Conservation (phyloP, 2,888 invertebrate genomes). For the Nomada fucata region DNA sequence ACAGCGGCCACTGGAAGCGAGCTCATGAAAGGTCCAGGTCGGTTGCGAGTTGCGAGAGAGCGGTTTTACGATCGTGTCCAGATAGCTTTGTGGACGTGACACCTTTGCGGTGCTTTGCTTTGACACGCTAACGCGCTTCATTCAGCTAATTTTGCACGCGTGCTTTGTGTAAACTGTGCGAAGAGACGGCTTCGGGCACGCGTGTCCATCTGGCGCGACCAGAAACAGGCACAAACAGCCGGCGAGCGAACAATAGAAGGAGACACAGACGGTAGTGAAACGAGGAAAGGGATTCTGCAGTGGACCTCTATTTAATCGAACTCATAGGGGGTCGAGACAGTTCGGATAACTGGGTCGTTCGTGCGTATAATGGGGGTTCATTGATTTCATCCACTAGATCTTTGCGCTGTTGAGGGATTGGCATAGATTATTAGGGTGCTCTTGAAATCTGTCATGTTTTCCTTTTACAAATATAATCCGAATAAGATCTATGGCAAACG, state of each 20-base stretch:
- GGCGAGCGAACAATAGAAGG: slow-evolving; percentile 5
- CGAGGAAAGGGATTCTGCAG: no score
- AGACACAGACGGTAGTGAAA: background rate
- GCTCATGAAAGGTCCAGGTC: slow-evolving; percentile 15
- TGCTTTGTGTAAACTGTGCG: slow-evolving; percentile 48
- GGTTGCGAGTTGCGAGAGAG: slow-evolving; percentile 9
- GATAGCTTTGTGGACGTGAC: slow-evolving; percentile 50
- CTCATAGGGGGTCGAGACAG: no score
- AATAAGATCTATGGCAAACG: no score
- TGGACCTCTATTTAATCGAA: background rate
- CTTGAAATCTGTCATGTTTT: no score
- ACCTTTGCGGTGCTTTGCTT: slow-evolving; percentile 51
- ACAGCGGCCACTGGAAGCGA: background rate
- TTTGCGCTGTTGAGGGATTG: no score
- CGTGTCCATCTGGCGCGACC: slow-evolving; percentile 10
- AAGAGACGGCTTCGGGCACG: slow-evolving; percentile 7
- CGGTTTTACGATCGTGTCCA: slow-evolving; percentile 44
- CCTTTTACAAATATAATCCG: no score
- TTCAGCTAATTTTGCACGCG: slow-evolving; percentile 46
- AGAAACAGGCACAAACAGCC: slow-evolving; percentile 9
- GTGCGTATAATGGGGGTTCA: no score
- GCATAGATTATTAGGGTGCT: no score
- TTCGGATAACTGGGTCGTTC: no score
- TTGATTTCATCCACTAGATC: no score
- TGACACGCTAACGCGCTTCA: slow-evolving; percentile 59